Conservation (phyloP, 2,888 invertebrate genomes). For the Ectemnius cavifrons region DNA sequence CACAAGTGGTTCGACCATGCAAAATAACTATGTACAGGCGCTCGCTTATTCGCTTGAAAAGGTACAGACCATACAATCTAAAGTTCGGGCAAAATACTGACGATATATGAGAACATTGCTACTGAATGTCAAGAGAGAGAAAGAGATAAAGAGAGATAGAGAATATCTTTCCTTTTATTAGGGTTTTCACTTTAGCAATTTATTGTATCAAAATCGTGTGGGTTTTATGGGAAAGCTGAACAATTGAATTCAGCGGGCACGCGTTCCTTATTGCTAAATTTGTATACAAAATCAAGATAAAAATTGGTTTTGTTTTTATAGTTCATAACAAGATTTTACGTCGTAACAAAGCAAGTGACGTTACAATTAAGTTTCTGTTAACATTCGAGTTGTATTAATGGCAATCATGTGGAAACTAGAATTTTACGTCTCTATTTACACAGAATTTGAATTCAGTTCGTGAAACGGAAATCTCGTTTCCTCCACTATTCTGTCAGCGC, state of each 20-base stretch:
- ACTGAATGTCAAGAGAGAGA: no score
- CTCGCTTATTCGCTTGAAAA: background rate
- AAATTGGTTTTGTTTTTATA: background rate
- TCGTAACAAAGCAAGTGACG: no score
- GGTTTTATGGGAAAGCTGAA: no score
- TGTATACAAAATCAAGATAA: background rate
- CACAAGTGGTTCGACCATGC: conserved; percentile 11
- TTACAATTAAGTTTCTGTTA: no score
- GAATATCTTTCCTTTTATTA: no score
- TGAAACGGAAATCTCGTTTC: conserved; percentile 21
- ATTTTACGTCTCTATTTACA: conserved; percentile 7
- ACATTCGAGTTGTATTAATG: conserved; percentile 19
- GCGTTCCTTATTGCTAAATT: background rate
- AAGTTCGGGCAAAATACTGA: conserved; percentile 10
- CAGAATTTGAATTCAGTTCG: conserved; percentile 14
- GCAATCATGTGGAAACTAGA: conserved; percentile 6
- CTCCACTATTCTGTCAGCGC: conserved; percentile 6
- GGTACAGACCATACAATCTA: background rate
- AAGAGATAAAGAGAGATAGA: no score
- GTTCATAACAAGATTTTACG: conserved; percentile 10
- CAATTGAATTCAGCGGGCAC: background rate
- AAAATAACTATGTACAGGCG: conserved; percentile 20
- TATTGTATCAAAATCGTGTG: no score
- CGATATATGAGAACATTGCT: no score
- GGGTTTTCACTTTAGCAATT: no score